A percentile compares a stretch with the other conserved stretches of the same genome.
Conservation (phyloP, 2,797 vertebrate genomes). For the Poecilia picta region DNA sequence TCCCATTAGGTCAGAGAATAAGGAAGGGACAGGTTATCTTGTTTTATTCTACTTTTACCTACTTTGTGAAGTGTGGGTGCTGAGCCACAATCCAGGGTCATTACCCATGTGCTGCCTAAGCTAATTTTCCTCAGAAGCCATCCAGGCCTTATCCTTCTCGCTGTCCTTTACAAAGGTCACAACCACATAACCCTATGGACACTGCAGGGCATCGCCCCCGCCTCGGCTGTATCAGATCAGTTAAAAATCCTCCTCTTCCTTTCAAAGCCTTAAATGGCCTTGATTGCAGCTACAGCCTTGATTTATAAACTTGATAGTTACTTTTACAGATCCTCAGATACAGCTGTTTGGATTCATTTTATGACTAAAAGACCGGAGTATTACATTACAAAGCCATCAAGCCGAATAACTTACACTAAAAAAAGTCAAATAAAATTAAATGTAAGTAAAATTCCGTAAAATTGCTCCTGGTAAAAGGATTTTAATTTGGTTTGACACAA, state of each 20-base stretch:
- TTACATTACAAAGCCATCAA: neutral
- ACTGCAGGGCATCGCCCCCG: conserved; percentile 27
- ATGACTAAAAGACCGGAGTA: neutral
- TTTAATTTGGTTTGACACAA: neutral
- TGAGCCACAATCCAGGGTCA: conserved; percentile 44
- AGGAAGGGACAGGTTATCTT: conserved; percentile 9
- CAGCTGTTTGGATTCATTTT: neutral
- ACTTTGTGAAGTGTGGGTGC: conserved; percentile 21
- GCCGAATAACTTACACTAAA: neutral
- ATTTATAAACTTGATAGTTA: conserved; percentile 12
- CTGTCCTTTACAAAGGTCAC: conserved; percentile 51
- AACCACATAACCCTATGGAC: conserved; percentile 22
- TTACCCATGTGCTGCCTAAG: conserved; percentile 49
- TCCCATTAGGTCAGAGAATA: conserved; percentile 60
- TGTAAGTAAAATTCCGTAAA: neutral
- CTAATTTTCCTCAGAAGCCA: conserved; percentile 44
- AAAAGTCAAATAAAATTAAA: neutral
- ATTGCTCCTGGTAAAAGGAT: neutral
- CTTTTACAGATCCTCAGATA: neutral
- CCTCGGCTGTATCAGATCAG: conserved; percentile 15
- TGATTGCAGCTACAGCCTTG: neutral
- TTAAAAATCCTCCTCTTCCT: neutral
- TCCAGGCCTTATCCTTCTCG: conserved; percentile 23
- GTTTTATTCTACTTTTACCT: conserved; percentile 1
- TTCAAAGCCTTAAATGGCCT: conserved; percentile 7